phyloP scores from a whole-genome alignment of 2,797 vertebrate species.

The Phrynocephalus guinanensis region DNA sequence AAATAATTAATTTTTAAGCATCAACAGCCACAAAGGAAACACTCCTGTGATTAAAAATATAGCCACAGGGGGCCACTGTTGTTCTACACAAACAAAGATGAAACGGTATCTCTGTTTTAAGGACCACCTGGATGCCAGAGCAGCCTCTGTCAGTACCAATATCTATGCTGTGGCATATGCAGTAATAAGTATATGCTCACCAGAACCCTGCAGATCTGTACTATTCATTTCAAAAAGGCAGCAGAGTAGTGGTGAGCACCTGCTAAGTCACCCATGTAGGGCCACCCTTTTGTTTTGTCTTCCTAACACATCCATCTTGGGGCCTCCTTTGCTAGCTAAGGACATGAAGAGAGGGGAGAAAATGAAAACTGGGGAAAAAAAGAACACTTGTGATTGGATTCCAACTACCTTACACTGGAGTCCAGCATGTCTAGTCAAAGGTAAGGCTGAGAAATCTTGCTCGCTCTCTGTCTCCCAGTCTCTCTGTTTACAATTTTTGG shows the following conservation, averaged over 20 bases:
- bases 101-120: background rate
- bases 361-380: too few species aligned
- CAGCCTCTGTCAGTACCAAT: background rate
- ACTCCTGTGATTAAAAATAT: constrained; percentile 27
- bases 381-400: too few species aligned
- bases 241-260: background rate
- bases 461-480: too few species aligned
- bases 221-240: background rate
- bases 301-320: background rate
- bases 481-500: too few species aligned
- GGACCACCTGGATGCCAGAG: background rate
- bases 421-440: too few species aligned
- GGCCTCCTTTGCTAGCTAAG: background rate
- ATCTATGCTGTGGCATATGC: background rate
- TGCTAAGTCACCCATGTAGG: background rate
- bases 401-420: too few species aligned
- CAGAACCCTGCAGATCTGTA: background rate
- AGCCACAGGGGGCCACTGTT: constrained; percentile 61
- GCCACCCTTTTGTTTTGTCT: too few species aligned
- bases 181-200: background rate
- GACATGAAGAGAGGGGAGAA: too few species aligned
- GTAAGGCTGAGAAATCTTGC: too few species aligned
- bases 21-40: background rate
- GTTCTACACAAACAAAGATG: constrained; percentile 42
- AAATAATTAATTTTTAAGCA: background rate